A percentile compares a stretch with the other conserved stretches of the same genome.
Evolutionary conservation across 2,888 invertebrate species (phyloP).

Genomic region (Hypselothyrea guttata): DNA sequence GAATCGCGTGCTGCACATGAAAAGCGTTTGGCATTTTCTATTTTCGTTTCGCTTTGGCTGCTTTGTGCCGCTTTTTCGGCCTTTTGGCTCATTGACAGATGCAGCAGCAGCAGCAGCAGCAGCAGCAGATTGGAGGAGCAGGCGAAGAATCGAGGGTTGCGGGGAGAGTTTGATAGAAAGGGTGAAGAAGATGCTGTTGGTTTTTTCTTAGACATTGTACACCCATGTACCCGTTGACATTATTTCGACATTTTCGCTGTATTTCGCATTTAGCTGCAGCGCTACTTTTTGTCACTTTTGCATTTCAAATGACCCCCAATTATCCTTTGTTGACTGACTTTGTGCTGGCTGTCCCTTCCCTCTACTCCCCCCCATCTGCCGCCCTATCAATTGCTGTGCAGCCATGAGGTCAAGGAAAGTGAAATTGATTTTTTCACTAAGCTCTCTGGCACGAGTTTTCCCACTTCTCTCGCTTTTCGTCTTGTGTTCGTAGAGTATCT

Average conservation of each 20-base stretch:
- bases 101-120: background rate
- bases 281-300: conserved; percentile 47
- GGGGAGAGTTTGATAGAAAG: conserved; percentile 10
- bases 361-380: background rate
- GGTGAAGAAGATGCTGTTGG: conserved; percentile 1
- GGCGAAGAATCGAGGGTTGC: background rate
- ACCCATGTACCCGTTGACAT: conserved; percentile 58
- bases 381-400: conserved; percentile 8
- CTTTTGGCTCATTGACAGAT: conserved; percentile 66
- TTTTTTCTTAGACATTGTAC: conserved; percentile 5
- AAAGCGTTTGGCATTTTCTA: conserved; percentile 61
- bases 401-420: conserved; percentile 67
- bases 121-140: too few relatives aligned
- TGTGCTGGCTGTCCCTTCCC: background rate
- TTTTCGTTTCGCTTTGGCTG: conserved; percentile 68
- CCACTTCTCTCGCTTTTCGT: background rate
- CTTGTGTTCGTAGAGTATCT: too few relatives aligned
- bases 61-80: conserved; percentile 36
- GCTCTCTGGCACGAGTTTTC: background rate
- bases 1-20: conserved; percentile 64
- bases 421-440: conserved; percentile 67
- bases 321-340: conserved; percentile 74
- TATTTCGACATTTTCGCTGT: conserved; percentile 64
- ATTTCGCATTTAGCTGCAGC: conserved; percentile 49
- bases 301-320: conserved; percentile 79